Evolutionary conservation across 1,140 invertebrate genomes (phyloP), one percentile per base, ranked within the genome.

Genomic region (Palaemon carinicauda): DNA sequence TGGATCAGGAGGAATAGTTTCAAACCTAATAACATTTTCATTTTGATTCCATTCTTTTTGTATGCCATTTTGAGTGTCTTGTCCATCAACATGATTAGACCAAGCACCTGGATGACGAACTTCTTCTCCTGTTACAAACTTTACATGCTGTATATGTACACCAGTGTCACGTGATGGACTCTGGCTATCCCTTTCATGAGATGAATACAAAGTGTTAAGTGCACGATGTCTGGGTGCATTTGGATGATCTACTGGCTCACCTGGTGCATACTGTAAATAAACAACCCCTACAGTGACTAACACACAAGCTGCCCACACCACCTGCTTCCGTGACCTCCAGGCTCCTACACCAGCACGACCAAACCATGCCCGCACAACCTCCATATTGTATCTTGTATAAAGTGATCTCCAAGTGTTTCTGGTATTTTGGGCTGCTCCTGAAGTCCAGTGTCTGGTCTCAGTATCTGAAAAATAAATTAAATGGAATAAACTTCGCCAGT

Each of bases 221-320:
- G 85, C 85, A 17, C 85, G 71, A 21, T 87, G 85, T 56, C 79
- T 50, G n/a, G 79, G 85, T n/a, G 79, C 85, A 7, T 79, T 54
- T 9, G 79, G 79, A 1, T 87, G 69, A 65, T 87, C 85, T 3
- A 87, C 29, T 7, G 74, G 80, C 14, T 69, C 79, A 10, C 65
- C 69, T 3, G 85, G 79, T 15, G 85, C 79, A 77, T 87, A 87
- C 53, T 87, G 85, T 14, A 87, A 73, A 52, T 87, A 87, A 15
- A 87, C 31, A 14, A 87, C 73, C 7, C 85, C 80, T 17, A 87
- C 79, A 24, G 74, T 87, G 14, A 87, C 85, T 53, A 87, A 78
- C 3, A 87, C 79, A 65, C 85, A 81, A 17, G 71, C 80, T 17
- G 69, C 85, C 85, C 85, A 87, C 19, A 81, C 85, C 71, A 87